Base-by-base conservation (phyloP, 2,113 vertebrate genomes). In the Microtus ochrogaster region DNA sequence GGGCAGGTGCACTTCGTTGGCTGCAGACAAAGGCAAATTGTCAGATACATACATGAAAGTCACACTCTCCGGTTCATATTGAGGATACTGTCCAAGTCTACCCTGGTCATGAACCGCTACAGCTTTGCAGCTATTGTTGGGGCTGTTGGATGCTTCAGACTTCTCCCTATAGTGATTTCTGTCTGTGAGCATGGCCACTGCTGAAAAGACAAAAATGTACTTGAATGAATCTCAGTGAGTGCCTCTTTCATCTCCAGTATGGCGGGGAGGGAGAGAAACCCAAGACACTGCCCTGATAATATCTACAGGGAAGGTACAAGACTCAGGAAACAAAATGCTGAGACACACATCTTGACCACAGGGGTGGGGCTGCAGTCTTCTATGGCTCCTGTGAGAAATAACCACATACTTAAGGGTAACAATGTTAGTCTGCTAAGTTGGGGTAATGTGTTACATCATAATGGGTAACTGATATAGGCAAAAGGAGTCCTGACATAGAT, bases 1-100 rank as follows among this genome's bases (percentile, higher is more conserved):
- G 81, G 97, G 97, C 0, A 65, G 74, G 2, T 74, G 96, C 28
- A 95, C 97, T 94, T 99, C 98, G 92, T 96, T 98, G 39, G 97
- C 99, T 99, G 98, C 55, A 96, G 93, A 95, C 14, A 96, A 81
- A 97, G 63, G 88, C 9, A 86, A 61, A 70, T 0, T 24, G 3
- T 95, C 47, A 93, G 84, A 11, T 44, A 91, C 61, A 81, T 4
- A 47, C 36, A 97, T 4, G 94, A 94, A 95, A 28, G 30, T 41
- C 73, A 36, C 16, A 28, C 24, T 44, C 21, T 39, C 21, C 3
- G 13, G 39, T 28, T 91, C 79, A 39, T 13, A 28, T 63, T 2
- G 19, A 87, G n/a, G 73, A n/a, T 30, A 3, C 36, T 30, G 10
- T 36, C 66, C 55, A 41, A 26, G 73, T 55, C 81, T 6, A 28